These are phyloP conservation scores for Stegodyphus dumicola DNA, from an alignment of 1,140 invertebrate species.

Conservation along the genomic window DNA sequence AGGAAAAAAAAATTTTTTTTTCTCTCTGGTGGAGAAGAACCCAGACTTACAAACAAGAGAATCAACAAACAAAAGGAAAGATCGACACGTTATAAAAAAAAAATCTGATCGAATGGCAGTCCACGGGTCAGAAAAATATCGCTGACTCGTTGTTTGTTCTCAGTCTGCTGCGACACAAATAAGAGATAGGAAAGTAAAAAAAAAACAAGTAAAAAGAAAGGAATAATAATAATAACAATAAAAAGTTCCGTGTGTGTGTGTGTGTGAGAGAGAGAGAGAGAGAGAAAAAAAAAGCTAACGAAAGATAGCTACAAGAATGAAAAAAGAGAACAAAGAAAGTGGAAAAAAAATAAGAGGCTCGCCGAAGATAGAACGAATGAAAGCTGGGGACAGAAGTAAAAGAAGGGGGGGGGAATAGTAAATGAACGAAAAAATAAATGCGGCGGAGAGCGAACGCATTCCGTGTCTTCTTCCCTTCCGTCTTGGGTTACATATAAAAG, in stretches of 20 bases:
- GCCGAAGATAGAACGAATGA: slow-evolving; percentile 16
- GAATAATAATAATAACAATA: slow-evolving; percentile 2
- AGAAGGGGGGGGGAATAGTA: slow-evolving; percentile 24
- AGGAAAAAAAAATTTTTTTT: background rate
- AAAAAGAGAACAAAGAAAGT: slow-evolving; percentile 29
- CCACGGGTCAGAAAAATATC: slow-evolving; percentile 31
- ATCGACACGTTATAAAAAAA: background rate
- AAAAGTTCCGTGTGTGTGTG: background rate
- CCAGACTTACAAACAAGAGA: background rate
- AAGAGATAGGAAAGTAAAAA: slow-evolving; percentile 1
- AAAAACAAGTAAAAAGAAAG: slow-evolving; percentile 6
- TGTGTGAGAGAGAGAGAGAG: too few species aligned
- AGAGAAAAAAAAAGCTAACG: slow-evolving; percentile 10
- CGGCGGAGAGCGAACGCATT: background rate
- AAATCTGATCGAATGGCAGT: background rate
- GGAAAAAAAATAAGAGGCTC: slow-evolving; percentile 10
- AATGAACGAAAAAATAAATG: slow-evolving; percentile 25
- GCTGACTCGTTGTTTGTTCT: slow-evolving; percentile 3
- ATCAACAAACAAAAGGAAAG: slow-evolving; percentile 7
- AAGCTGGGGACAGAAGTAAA: slow-evolving; percentile 30
- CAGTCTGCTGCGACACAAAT: slow-evolving; percentile 6
- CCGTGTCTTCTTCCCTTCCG: slow-evolving; percentile 16
- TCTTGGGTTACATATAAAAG: slow-evolving; percentile 6
- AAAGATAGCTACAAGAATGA: slow-evolving; percentile 32
- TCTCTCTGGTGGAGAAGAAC: too few species aligned